Evolutionary conservation across 2,888 invertebrate species (phyloP).

Genomic region (Lasioglossum zephyrum): DNA sequence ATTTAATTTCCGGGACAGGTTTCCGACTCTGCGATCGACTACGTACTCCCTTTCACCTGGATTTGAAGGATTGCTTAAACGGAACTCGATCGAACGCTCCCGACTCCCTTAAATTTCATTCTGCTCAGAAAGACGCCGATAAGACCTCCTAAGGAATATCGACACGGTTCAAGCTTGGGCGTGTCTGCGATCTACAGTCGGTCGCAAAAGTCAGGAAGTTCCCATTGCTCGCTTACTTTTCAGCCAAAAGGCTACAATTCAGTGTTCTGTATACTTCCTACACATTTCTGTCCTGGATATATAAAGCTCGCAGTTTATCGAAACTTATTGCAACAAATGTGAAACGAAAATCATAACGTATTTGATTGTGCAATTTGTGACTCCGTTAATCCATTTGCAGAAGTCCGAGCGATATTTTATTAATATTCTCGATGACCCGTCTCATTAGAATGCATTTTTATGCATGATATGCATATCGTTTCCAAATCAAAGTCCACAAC

Average conservation of each 20-base stretch:
- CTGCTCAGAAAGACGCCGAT: not conserved
- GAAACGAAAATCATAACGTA: too few relatives aligned
- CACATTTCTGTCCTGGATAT: too few relatives aligned
- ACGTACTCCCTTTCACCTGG: not conserved
- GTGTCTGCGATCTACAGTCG: not conserved
- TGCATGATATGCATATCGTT: not conserved
- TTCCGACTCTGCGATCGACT: not conserved
- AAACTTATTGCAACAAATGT: too few relatives aligned
- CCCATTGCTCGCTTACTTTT: too few relatives aligned
- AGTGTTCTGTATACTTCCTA: too few relatives aligned
- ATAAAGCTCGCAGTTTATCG: too few relatives aligned
- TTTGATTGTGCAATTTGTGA: not conserved
- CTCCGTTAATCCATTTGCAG: not conserved
- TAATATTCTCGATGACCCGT: not conserved
- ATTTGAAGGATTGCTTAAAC: not conserved
- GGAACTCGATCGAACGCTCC: not conserved
- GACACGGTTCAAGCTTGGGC: not conserved
- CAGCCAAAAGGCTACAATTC: too few relatives aligned
- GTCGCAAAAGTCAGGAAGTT: not conserved
- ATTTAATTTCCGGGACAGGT: constrained; percentile 30
- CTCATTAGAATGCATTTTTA: not conserved
- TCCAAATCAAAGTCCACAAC: not conserved
- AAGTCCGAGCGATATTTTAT: not conserved
- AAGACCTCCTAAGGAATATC: constrained; percentile 7
- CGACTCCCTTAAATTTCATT: constrained; percentile 2